Percentiles rank a stretch among this genome's conserved stretches.
Conservation (phyloP, 2,113 vertebrate species). For the Crotalus horridus region DNA sequence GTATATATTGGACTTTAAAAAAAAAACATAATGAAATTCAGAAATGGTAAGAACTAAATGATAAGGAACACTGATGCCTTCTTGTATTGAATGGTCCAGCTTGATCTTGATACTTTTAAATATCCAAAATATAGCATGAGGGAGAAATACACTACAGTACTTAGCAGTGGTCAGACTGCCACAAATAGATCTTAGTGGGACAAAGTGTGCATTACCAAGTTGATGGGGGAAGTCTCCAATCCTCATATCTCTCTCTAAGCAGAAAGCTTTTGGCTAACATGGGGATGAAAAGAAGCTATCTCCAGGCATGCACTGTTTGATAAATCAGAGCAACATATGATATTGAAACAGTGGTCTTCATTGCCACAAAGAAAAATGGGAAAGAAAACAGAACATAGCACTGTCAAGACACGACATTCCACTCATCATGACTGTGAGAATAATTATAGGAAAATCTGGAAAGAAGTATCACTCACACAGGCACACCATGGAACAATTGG, state of each 20-base stretch:
- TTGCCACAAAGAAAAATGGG: neutral
- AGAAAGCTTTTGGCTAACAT: neutral
- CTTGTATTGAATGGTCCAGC: too few species aligned
- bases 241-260: neutral
- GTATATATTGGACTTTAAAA: neutral
- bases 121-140: neutral
- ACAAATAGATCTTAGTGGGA: neutral
- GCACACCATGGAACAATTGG: neutral
- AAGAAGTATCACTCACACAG: neutral
- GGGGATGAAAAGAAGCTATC: neutral
- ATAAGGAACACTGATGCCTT: neutral
- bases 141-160: neutral
- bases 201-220: neutral
- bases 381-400: neutral
- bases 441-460: neutral
- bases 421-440: neutral
- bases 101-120: neutral
- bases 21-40: neutral
- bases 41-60: neutral
- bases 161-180: neutral
- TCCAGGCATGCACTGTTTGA: neutral
- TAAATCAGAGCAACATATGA: neutral
- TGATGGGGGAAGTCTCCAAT: neutral
- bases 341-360: too few species aligned
- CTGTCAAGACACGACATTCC: neutral